A percentile compares a stretch with the other conserved stretches of the same genome.
Evolutionary conservation across 2,888 invertebrate species (phyloP).

Genomic region (Nemotelus pantherinus): DNA sequence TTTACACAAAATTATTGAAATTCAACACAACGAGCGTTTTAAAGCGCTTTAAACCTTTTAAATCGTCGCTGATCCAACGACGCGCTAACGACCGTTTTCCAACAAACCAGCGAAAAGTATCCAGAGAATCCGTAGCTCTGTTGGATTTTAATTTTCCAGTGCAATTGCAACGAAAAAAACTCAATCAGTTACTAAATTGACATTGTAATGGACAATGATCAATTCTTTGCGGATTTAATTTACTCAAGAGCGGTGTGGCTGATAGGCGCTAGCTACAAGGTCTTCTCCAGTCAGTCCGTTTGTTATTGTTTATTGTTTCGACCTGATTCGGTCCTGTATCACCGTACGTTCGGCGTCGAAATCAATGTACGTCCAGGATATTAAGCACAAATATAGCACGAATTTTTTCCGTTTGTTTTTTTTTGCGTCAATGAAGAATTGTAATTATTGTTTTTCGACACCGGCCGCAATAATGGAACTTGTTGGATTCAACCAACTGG

Average conservation of each 20-base stretch:
- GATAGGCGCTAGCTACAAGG: conserved; percentile 3
- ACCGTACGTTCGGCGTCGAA: too few relatives aligned
- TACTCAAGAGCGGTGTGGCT: conserved; percentile 21
- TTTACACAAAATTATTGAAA: too few relatives aligned
- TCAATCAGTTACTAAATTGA: conserved; percentile 53
- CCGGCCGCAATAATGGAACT: conserved; percentile 36
- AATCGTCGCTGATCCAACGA: too few relatives aligned
- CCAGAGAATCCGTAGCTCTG: neutral
- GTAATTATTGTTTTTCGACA: conserved; percentile 37
- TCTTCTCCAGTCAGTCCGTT: neutral
- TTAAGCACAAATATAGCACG: conserved; percentile 2
- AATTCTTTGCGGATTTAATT: conserved; percentile 48
- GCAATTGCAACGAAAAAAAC: conserved; percentile 46
- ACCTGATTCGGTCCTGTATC: conserved; percentile 1
- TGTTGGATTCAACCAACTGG: conserved; percentile 33
- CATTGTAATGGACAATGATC: conserved; percentile 53
- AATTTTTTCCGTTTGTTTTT: neutral
- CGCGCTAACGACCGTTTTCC: too few relatives aligned
- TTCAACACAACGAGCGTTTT: too few relatives aligned
- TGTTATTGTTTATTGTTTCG: conserved; percentile 38
- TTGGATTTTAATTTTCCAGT: conserved; percentile 22
- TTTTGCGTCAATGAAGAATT: neutral
- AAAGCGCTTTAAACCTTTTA: too few relatives aligned
- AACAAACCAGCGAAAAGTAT: too few relatives aligned
- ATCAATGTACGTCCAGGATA: neutral